phyloP scores from a whole-genome alignment of 1,140 invertebrate species.

The Ruditapes philippinarum region DNA sequence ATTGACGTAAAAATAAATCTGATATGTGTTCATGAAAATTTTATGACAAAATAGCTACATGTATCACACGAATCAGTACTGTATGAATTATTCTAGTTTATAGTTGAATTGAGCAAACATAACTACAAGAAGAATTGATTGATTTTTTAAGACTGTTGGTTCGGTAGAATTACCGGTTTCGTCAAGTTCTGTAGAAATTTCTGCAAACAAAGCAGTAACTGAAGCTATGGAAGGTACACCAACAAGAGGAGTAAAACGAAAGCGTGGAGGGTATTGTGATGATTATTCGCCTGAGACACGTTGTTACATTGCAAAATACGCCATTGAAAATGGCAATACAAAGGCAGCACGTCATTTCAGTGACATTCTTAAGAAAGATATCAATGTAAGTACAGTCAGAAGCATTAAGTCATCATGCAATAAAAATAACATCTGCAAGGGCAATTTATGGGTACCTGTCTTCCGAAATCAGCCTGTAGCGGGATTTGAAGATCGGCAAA shows the following conservation, averaged over 20 bases:
- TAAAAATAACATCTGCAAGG: not conserved
- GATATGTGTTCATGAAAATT: not conserved
- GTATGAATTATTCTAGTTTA: not conserved
- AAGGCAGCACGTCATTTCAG: conserved; percentile 20
- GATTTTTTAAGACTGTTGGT: not conserved
- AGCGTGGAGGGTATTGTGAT: conserved; percentile 13
- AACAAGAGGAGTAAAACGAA: not conserved
- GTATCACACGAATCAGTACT: not conserved
- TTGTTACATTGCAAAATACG: conserved; percentile 19
- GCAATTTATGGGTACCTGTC: not conserved
- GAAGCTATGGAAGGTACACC: not conserved
- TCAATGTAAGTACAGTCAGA: conserved; percentile 46
- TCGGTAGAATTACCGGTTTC: not conserved
- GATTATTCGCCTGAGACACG: conserved; percentile 11
- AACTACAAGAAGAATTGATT: not conserved
- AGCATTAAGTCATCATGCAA: conserved; percentile 8
- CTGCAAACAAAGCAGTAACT: not conserved
- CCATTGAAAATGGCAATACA: conserved; percentile 49
- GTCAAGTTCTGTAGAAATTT: not conserved
- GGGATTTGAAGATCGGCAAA: not conserved
- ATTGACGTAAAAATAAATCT: not conserved
- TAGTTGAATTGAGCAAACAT: not conserved
- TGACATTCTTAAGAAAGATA: not conserved
- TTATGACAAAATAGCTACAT: not conserved
- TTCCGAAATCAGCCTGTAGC: not conserved